phyloP scores from a whole-genome alignment of 2,797 vertebrate species.

The Sorex maritimensis region DNA sequence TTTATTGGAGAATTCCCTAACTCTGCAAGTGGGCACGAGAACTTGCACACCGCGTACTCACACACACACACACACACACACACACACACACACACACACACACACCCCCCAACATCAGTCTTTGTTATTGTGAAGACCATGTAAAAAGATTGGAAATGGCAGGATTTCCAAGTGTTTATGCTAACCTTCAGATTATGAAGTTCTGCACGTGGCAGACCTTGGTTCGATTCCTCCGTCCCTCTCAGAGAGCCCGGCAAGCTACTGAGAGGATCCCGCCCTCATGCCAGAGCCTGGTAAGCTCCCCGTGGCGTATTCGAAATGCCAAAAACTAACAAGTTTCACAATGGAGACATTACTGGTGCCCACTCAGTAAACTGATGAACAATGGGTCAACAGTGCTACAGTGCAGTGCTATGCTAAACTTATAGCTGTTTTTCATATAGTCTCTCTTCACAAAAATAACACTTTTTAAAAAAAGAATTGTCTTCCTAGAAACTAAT shows the following conservation, averaged over 20 bases:
- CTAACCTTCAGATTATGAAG: neutral
- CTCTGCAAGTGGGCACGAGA: neutral
- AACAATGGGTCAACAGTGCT: too few species aligned
- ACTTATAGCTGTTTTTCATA: neutral
- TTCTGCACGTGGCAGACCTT: too few species aligned
- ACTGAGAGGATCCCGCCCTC: too few species aligned
- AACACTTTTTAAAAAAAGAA: neutral
- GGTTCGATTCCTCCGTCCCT: too few species aligned
- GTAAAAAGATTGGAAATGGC: neutral
- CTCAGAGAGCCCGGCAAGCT: too few species aligned
- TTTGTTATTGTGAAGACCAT: too few species aligned
- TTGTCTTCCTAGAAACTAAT: conserved; percentile 3
- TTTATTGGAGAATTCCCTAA: neutral
- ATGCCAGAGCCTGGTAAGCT: too few species aligned
- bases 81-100: neutral
- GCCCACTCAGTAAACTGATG: too few species aligned
- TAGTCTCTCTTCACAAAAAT: neutral
- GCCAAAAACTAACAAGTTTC: too few species aligned
- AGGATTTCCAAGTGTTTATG: neutral
- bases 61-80: neutral
- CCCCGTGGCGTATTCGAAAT: too few species aligned
- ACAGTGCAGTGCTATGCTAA: neutral
- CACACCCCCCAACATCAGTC: neutral
- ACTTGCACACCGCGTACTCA: neutral
- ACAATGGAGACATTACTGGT: too few species aligned